phyloP scores from a whole-genome alignment of 2,797 vertebrate genomes.

The Notamacropus eugenii region DNA sequence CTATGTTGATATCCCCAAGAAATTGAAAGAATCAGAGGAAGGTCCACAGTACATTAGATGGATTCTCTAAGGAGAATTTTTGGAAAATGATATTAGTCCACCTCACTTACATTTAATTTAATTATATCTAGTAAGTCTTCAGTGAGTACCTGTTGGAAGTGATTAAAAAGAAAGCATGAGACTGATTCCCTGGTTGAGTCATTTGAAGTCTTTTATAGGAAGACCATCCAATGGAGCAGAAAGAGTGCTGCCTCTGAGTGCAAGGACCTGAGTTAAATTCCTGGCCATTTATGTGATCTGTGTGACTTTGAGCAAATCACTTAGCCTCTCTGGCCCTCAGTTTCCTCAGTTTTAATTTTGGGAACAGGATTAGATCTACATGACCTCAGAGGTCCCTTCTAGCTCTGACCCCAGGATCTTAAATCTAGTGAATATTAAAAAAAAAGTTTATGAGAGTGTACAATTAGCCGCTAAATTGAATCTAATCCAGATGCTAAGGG shows the following conservation, averaged over 20 bases:
- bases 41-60: neutral
- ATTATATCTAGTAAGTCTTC: neutral
- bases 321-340: neutral
- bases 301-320: neutral
- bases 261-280: neutral
- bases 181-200: neutral
- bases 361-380: neutral
- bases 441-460: neutral
- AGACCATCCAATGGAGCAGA: neutral
- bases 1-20: neutral
- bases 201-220: neutral
- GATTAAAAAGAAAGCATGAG: neutral
- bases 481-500: neutral
- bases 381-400: neutral
- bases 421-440: neutral
- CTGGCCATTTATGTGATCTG: neutral
- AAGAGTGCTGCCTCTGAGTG: neutral
- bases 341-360: neutral
- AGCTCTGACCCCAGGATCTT: neutral
- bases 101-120: neutral
- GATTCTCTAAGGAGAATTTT: neutral
- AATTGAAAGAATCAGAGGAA: neutral
- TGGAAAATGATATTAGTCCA: neutral
- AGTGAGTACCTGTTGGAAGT: neutral
- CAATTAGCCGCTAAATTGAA: neutral